These are phyloP conservation scores for Spilarctia lutea DNA, from an alignment of 2,888 invertebrate species.

Conservation along the genomic window DNA sequence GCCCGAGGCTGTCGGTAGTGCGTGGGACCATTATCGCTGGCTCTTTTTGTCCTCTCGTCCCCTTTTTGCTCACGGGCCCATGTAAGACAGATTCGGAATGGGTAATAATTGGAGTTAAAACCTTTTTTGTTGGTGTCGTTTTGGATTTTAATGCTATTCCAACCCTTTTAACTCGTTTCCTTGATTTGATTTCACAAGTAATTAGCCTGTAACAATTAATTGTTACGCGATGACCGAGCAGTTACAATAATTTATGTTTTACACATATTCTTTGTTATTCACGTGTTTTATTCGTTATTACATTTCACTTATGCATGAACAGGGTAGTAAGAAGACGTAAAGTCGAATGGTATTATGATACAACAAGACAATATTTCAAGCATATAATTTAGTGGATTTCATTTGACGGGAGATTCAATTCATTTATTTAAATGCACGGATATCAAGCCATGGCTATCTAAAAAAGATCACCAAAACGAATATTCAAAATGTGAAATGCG, in stretches of 20 bases:
- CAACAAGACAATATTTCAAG: not conserved
- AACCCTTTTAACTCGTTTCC: slow-evolving; percentile 57
- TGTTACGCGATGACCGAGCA: slow-evolving; percentile 49
- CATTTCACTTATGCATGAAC: not conserved
- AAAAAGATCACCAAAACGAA: slow-evolving; percentile 65
- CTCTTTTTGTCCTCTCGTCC: slow-evolving; percentile 72
- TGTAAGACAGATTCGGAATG: slow-evolving; percentile 81
- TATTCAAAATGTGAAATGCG: slow-evolving; percentile 60
- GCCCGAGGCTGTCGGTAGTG: slow-evolving; percentile 67
- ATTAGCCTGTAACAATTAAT: slow-evolving; percentile 62
- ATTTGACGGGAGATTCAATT: slow-evolving; percentile 42
- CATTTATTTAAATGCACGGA: slow-evolving; percentile 55
- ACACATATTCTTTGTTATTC: not conserved
- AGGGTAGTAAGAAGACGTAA: not conserved
- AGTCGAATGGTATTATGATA: not conserved
- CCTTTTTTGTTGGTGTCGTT: slow-evolving; percentile 73
- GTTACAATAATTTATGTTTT: slow-evolving; percentile 23
- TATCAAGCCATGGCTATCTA: slow-evolving; percentile 57
- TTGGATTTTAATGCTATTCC: slow-evolving; percentile 71
- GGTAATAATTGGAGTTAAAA: slow-evolving; percentile 81
- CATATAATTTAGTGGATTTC: slow-evolving; percentile 32
- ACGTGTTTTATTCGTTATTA: not conserved
- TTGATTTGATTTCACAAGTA: slow-evolving; percentile 71
- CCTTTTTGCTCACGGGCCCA: slow-evolving; percentile 71
- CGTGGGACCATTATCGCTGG: slow-evolving; percentile 74